Conservation (phyloP, 2,113 vertebrate genomes). For the Campylomormyrus numenius region DNA sequence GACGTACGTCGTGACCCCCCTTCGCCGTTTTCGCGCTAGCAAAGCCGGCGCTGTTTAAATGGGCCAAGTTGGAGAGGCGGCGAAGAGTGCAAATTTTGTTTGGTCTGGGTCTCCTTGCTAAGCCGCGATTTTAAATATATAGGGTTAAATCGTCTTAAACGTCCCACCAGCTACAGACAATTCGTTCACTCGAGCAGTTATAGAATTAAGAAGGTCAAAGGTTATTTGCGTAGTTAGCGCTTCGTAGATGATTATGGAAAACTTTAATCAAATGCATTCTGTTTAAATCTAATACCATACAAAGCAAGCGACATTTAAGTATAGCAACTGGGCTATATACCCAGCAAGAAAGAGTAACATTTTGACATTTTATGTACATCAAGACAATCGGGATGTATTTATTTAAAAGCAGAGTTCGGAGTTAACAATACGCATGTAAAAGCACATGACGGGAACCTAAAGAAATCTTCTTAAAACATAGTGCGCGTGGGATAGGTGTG, state of each 20-base stretch:
- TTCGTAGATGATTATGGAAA: neutral
- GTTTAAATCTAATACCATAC: neutral
- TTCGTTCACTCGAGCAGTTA: conserved; percentile 29
- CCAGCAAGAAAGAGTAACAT: neutral
- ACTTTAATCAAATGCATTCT: neutral
- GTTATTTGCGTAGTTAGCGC: neutral
- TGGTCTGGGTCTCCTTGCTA: conserved; percentile 75
- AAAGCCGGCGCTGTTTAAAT: conserved; percentile 80
- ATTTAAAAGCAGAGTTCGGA: neutral
- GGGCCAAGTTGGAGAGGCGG: conserved; percentile 72
- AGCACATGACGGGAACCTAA: neutral
- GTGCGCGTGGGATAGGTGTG: conserved; percentile 22
- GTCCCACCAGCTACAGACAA: conserved; percentile 37
- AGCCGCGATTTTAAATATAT: conserved; percentile 57
- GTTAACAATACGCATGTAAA: neutral
- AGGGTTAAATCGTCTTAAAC: conserved; percentile 27
- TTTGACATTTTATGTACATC: neutral
- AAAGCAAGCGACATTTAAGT: neutral
- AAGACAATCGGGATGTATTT: neutral
- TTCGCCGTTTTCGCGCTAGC: conserved; percentile 46
- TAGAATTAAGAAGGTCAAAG: conserved; percentile 12
- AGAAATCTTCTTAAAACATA: neutral
- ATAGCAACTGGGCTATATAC: neutral
- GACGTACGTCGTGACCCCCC: conserved; percentile 63
- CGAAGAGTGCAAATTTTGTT: conserved; percentile 76